A percentile compares a stretch with the other conserved stretches of the same genome.
Conservation (phyloP, 2,797 vertebrate species). For the Esox masquinongy region DNA sequence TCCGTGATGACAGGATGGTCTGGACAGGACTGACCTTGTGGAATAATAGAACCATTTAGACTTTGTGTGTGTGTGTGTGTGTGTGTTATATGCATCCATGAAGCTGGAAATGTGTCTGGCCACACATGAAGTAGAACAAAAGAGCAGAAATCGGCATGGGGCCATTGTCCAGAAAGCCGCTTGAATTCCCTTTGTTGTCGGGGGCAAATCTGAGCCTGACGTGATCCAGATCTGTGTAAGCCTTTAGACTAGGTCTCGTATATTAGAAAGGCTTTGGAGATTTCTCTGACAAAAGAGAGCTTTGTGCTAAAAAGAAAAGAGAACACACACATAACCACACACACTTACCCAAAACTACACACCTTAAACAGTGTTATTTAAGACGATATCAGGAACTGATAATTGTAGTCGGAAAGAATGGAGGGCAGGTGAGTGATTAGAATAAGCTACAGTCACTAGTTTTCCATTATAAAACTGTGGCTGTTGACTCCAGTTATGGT, state of each 20-base stretch:
- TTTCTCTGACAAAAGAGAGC: slow-evolving; percentile 49
- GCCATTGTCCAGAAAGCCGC: slow-evolving; percentile 15
- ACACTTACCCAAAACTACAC: slow-evolving; percentile 6
- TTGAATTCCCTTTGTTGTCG: slow-evolving; percentile 29
- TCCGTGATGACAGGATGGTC: neutral
- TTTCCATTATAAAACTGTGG: slow-evolving; percentile 4
- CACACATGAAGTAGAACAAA: neutral
- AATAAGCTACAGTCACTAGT: slow-evolving; percentile 22
- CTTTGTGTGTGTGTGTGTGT: neutral
- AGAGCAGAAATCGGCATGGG: slow-evolving; percentile 12
- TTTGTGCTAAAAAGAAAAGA: slow-evolving; percentile 38
- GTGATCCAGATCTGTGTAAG: slow-evolving; percentile 39
- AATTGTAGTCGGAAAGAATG: slow-evolving; percentile 13
- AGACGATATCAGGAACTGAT: slow-evolving; percentile 25
- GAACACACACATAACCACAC: slow-evolving; percentile 2
- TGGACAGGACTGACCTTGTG: neutral
- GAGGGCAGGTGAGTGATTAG: neutral
- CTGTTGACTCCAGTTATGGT: neutral
- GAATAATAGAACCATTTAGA: neutral
- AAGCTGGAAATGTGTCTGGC: neutral
- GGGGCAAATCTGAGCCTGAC: slow-evolving; percentile 24
- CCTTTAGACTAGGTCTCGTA: slow-evolving; percentile 22
- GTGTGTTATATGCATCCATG: neutral
- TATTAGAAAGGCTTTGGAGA: slow-evolving; percentile 42
- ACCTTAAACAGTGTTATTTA: slow-evolving; percentile 22